Percentiles rank a stretch among this genome's conserved stretches.
Evolutionary conservation across 1,140 invertebrate genomes (phyloP).

Genomic region (Harlomillsia oculata): DNA sequence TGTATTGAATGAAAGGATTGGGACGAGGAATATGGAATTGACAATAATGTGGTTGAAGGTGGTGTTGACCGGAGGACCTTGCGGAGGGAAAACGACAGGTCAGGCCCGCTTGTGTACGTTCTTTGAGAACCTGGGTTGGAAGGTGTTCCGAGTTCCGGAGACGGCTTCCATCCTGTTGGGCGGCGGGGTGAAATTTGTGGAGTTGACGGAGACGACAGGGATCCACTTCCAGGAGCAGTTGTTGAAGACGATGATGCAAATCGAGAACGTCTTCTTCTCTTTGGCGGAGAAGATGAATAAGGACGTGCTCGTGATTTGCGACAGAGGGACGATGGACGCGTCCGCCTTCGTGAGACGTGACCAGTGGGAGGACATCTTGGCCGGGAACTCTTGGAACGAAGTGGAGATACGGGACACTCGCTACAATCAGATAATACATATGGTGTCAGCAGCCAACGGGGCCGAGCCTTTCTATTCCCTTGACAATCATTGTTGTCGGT

Average conservation of each 20-base stretch:
- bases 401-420: conserved; percentile 90
- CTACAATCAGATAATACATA: conserved; percentile 90
- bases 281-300: conserved; percentile 68
- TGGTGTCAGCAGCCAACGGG: conserved; percentile 94
- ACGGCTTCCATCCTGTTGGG: conserved; percentile 91
- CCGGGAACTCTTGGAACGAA: conserved; percentile 80
- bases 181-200: conserved; percentile 46
- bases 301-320: conserved; percentile 95
- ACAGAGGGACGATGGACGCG: conserved; percentile 95
- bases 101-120: conserved; percentile 90
- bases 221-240: conserved; percentile 91
- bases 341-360: conserved; percentile 83
- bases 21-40: not conserved
- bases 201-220: conserved; percentile 12
- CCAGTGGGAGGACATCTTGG: conserved; percentile 85
- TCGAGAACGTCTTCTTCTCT: conserved; percentile 94
- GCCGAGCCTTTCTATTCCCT: conserved; percentile 94
- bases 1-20: not conserved
- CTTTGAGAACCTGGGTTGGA: conserved; percentile 99
- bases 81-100: conserved; percentile 93
- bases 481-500: conserved; percentile 77
- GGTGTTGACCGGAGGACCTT: conserved; percentile 86
- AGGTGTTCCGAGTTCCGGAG: conserved; percentile 97
- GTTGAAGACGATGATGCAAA: conserved; percentile 91
- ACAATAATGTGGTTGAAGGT: conserved; percentile 43